Percentiles rank a stretch among this genome's conserved stretches.
phyloP scores from a whole-genome alignment of 2,797 vertebrate genomes.

The Chrosomus eos region DNA sequence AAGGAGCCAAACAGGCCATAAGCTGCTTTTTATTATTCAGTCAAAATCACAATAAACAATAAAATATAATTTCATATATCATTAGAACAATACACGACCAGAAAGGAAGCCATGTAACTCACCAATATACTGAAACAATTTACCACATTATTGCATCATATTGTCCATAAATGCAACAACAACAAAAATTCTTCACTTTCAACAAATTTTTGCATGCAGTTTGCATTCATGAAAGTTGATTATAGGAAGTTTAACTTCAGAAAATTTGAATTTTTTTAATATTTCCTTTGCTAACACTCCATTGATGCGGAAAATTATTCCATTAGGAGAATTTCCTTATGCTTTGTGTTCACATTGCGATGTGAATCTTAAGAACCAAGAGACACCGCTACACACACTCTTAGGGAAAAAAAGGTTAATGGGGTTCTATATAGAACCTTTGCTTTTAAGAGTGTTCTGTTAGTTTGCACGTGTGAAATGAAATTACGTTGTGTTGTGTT shows the following conservation, averaged over 20 bases:
- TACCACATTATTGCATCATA: neutral
- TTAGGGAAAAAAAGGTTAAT: neutral
- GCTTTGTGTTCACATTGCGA: conserved; percentile 16
- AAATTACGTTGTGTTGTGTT: neutral
- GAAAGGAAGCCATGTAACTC: neutral
- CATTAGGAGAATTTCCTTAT: conserved; percentile 14
- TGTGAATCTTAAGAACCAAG: conserved; percentile 20
- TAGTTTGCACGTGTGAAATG: neutral
- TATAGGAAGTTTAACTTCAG: neutral
- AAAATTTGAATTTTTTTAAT: neutral
- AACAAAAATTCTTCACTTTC: neutral
- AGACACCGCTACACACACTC: neutral
- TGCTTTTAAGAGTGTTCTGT: neutral
- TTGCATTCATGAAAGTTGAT: neutral
- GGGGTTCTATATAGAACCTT: neutral
- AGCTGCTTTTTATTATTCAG: neutral
- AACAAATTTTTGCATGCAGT: neutral
- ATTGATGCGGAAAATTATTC: conserved; percentile 24
- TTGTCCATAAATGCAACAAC: too few relatives aligned
- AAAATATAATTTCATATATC: neutral
- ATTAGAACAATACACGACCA: neutral
- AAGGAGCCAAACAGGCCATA: neutral
- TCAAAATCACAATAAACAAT: neutral
- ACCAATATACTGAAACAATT: neutral
- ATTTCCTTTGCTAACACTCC: conserved; percentile 20